Percentiles rank a stretch among this genome's conserved stretches.
These are phyloP conservation scores for Chymomyza procnemis DNA, from an alignment of 2,888 invertebrate genomes.

Conservation along the genomic window DNA sequence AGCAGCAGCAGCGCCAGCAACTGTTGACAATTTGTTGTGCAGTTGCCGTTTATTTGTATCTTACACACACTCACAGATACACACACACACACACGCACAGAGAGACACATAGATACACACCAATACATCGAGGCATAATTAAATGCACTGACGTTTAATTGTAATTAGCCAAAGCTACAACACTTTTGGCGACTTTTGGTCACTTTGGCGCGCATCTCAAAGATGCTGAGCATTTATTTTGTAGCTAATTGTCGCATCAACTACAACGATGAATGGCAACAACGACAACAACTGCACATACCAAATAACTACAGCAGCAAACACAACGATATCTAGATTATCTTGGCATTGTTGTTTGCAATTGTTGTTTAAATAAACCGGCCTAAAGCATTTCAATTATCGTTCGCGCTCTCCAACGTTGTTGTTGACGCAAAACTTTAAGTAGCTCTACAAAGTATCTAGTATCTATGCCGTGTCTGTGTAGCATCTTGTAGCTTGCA, in stretches of 20 bases:
- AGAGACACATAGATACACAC: conserved; percentile 11
- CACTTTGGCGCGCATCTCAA: conserved; percentile 44
- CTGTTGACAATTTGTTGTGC: conserved; percentile 64
- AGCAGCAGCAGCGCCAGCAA: conserved; percentile 34
- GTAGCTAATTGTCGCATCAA: conserved; percentile 38
- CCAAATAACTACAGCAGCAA: conserved; percentile 35
- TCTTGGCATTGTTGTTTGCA: conserved; percentile 66
- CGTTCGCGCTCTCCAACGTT: not conserved
- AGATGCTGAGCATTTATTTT: conserved; percentile 59
- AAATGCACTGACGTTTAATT: conserved; percentile 68
- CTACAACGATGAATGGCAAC: too few species aligned
- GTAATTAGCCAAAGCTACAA: conserved; percentile 63
- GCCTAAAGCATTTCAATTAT: conserved; percentile 39
- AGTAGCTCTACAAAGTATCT: conserved; percentile 34
- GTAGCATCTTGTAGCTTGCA: not conserved
- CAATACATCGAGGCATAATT: conserved; percentile 39
- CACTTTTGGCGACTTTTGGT: not conserved
- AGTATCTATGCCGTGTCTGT: not conserved
- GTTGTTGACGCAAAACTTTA: conserved; percentile 42
- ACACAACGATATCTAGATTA: conserved; percentile 27
- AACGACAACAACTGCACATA: conserved; percentile 29
- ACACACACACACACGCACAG: conserved; percentile 9
- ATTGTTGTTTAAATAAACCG: conserved; percentile 68
- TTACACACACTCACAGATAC: conserved; percentile 26
- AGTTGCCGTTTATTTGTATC: conserved; percentile 58